Conservation (phyloP, 2,113 vertebrate species). For the Alces alces region DNA sequence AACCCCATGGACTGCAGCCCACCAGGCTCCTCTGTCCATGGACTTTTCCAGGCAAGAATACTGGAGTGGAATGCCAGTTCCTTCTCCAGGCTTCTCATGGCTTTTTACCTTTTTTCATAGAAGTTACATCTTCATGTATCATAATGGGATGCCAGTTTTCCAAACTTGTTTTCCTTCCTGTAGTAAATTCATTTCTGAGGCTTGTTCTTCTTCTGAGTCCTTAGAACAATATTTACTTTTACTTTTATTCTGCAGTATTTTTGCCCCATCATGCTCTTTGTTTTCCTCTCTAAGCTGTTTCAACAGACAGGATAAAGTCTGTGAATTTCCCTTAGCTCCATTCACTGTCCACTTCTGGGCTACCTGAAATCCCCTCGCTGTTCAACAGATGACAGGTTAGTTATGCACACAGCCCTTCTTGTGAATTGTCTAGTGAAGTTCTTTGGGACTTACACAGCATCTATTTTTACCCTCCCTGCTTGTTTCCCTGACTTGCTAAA, state of each 20-base stretch:
- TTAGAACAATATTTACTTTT: not conserved
- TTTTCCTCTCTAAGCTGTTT: not conserved
- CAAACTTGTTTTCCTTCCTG: conserved; percentile 16
- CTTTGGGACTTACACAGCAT: not conserved
- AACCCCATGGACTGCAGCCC: not conserved
- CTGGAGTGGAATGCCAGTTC: not conserved
- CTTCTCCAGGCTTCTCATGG: not conserved
- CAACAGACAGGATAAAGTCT: not conserved
- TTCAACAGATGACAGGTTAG: not conserved
- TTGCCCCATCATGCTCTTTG: not conserved
- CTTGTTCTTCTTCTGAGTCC: not conserved
- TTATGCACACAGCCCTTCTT: not conserved
- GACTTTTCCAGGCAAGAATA: not conserved
- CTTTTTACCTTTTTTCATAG: not conserved
- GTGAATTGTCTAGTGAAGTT: not conserved
- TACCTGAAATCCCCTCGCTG: not conserved
- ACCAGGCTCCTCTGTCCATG: not conserved
- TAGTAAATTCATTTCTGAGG: not conserved
- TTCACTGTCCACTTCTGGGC: not conserved
- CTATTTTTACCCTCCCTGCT: not conserved
- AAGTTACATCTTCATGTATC: not conserved
- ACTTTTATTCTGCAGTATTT: not conserved
- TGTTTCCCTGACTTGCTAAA: not conserved
- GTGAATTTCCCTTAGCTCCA: not conserved
- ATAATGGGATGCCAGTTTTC: not conserved